phyloP scores from a whole-genome alignment of 2,888 invertebrate species.

The Hetaerina titia region DNA sequence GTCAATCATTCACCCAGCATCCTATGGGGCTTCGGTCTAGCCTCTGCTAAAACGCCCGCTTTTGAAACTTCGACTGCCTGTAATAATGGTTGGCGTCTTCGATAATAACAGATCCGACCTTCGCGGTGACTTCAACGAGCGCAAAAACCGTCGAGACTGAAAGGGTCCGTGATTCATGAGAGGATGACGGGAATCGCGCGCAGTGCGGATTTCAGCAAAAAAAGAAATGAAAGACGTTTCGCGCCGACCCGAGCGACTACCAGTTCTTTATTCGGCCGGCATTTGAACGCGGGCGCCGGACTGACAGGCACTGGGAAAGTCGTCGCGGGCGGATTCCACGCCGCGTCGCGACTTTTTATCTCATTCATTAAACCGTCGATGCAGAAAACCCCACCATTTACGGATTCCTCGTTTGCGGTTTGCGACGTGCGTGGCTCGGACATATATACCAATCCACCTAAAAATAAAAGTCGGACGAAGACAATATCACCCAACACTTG shows the following conservation, averaged over 20 bases:
- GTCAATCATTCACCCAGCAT: background rate
- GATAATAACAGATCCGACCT: slow-evolving; percentile 32
- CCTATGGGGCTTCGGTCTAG: background rate
- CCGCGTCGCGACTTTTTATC: no score
- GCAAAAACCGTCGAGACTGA: background rate
- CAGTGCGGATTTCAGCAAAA: background rate
- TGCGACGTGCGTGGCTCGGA: no score
- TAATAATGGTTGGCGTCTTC: background rate
- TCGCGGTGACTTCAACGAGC: slow-evolving; percentile 18
- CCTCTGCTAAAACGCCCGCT: background rate
- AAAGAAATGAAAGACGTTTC: background rate
- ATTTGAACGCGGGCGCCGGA: background rate
- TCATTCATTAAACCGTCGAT: no score
- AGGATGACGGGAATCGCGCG: background rate
- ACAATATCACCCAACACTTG: no score
- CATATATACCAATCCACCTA: no score
- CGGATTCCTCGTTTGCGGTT: no score
- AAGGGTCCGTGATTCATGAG: background rate
- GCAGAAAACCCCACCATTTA: no score
- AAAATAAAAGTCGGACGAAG: no score
- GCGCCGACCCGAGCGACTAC: background rate
- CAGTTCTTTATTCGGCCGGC: background rate
- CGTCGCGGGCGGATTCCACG: no score
- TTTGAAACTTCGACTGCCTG: background rate
- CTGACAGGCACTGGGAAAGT: background rate